Evolutionary conservation across 2,888 invertebrate genomes (phyloP).

Genomic region (Conistra vaccinii): DNA sequence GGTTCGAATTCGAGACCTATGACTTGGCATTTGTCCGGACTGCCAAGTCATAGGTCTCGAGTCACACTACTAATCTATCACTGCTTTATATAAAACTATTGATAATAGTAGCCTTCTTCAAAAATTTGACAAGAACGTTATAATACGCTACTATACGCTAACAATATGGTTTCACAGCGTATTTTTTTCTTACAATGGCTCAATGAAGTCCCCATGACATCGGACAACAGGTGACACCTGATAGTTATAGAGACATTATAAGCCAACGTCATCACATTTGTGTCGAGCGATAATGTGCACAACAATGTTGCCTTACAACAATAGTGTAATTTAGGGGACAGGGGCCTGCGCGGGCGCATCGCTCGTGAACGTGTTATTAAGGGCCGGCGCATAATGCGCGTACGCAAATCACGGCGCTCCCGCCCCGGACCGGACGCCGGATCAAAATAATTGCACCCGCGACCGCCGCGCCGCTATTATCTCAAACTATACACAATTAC

Average conservation of each 20-base stretch:
- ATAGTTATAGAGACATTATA: constrained; percentile 40
- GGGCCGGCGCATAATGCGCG: constrained; percentile 71
- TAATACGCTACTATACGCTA: too few relatives aligned
- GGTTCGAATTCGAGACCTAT: too few relatives aligned
- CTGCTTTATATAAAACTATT: not conserved
- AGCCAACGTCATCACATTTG: constrained; percentile 8
- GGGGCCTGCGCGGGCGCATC: constrained; percentile 52
- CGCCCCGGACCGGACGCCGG: constrained; percentile 71
- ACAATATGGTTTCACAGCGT: not conserved
- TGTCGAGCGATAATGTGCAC: constrained; percentile 28
- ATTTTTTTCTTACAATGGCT: not conserved
- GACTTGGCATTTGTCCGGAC: too few relatives aligned
- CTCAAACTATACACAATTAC: constrained; percentile 87
- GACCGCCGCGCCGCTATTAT: constrained; percentile 80
- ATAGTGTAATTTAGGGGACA: constrained; percentile 71
- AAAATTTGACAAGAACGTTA: not conserved
- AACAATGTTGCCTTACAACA: constrained; percentile 50
- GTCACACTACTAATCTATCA: too few relatives aligned
- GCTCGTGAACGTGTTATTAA: constrained; percentile 72
- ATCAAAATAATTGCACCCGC: constrained; percentile 86
- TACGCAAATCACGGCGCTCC: constrained; percentile 82
- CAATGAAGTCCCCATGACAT: not conserved
- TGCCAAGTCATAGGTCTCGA: too few relatives aligned
- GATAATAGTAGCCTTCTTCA: too few relatives aligned
- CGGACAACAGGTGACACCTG: constrained; percentile 14